Conservation (phyloP, 2,888 invertebrate species). For the Auanema sp. region DNA sequence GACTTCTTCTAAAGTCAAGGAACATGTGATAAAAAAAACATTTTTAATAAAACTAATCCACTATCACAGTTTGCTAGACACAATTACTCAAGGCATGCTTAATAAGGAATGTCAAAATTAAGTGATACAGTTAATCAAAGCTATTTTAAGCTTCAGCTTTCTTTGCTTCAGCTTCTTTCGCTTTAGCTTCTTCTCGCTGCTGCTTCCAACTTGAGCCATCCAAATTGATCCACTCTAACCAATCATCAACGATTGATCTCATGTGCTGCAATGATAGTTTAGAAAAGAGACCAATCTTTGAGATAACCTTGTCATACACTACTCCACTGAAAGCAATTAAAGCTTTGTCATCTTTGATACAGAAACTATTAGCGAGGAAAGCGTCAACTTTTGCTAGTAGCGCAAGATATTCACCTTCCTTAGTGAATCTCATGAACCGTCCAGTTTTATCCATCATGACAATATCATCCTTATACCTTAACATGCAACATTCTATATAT, state of each 20-base stretch:
- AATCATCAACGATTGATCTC: slow-evolving; percentile 58
- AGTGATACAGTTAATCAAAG: too few species aligned
- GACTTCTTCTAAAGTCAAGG: too few species aligned
- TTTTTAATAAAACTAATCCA: too few species aligned
- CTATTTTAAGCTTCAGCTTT: not conserved
- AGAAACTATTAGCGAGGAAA: slow-evolving; percentile 57
- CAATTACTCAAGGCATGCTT: too few species aligned
- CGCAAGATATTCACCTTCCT: slow-evolving; percentile 26
- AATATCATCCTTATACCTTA: slow-evolving; percentile 40
- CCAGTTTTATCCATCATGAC: slow-evolving; percentile 58
- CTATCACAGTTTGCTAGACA: too few species aligned
- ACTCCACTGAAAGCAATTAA: slow-evolving; percentile 55
- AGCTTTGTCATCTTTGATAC: slow-evolving; percentile 44
- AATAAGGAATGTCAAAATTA: too few species aligned
- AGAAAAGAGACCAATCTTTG: not conserved
- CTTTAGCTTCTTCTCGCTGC: slow-evolving; percentile 16
- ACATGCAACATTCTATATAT: slow-evolving; percentile 7
- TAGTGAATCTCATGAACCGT: slow-evolving; percentile 41
- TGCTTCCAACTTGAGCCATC: slow-evolving; percentile 57
- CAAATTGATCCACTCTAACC: slow-evolving; percentile 55
- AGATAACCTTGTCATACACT: slow-evolving; percentile 43
- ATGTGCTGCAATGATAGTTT: slow-evolving; percentile 30
- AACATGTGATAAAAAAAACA: too few species aligned
- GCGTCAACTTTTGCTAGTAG: slow-evolving; percentile 53
- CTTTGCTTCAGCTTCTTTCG: slow-evolving; percentile 1